Base-by-base conservation (phyloP, 2,888 invertebrate species). In the Drosophila buzzatii region DNA sequence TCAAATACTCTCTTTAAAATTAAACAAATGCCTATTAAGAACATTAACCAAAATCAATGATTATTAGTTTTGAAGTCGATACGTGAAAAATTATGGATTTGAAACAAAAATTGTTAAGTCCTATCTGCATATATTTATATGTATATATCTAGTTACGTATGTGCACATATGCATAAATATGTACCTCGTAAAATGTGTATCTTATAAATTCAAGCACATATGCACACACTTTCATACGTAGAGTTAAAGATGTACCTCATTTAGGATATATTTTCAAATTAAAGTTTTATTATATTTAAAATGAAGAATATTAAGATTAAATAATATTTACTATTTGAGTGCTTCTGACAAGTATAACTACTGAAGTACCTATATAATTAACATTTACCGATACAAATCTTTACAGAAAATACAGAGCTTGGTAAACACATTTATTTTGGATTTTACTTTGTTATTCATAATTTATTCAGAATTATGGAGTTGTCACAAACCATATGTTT, bases 141-240 rank as follows among this genome's bases (percentile, higher is more conserved):
- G 23, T 18, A 59, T 52, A 5, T 44, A 20, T 55, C 9, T 41
- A 53, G 7, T 42, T 39, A 47, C 44, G 33, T 51, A 12, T 55
- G 20, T 44, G 44, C 6, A 20, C 45, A 20, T 33, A 53, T 16
- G 14, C 23, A 35, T 47, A 16, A 45, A 55, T 49, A 55, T 60
- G 66, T 79, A 65, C 66, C 66, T 76, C 18, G 44, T 44, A 71
- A 80, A 80, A 61, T 77, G 77, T 76, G 81, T 79, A 76, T 76
- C 71, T 57, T 61, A 60, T 70, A 57, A 64, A 55, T 47, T 64
- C 20, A 45, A 75, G 51, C 66, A 56, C 27, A 52, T 23, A 35
- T 18, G 47, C 27, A 20, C 14, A 45, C 41, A 58, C 37, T 45
- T 14, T 12, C 18, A 35, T 44, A 27, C 37, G 49, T 55, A 7